Evolutionary conservation across 2,113 vertebrate species (phyloP).

Genomic region (Scopus umbretta): DNA sequence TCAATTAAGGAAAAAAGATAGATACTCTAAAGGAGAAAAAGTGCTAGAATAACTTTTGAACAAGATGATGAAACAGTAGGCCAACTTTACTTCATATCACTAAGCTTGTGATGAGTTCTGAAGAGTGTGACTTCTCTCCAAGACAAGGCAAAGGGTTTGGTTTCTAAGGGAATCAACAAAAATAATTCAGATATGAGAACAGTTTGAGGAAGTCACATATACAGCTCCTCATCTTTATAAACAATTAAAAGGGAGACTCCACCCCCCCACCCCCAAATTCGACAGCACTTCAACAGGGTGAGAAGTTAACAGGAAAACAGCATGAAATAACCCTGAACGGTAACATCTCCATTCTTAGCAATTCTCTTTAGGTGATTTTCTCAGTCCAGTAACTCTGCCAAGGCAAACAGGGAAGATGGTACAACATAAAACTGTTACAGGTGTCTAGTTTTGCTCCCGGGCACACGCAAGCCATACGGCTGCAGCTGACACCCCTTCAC

Average conservation of each 20-base stretch:
- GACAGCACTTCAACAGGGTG: background rate
- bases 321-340: background rate
- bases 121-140: background rate
- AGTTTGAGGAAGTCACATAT: background rate
- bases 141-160: rapidly evolving
- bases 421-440: background rate
- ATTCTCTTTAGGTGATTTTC: background rate
- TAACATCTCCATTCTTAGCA: background rate
- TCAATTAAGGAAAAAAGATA: background rate
- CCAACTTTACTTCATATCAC: background rate
- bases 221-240: background rate
- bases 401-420: background rate
- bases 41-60: background rate
- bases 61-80: background rate
- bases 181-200: background rate
- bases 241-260: background rate
- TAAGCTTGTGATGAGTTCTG: background rate
- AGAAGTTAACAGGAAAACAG: background rate
- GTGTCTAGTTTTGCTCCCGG: background rate
- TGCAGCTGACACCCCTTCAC: background rate
- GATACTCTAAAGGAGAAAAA: background rate
- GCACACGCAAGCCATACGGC: rapidly evolving
- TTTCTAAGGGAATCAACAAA: background rate
- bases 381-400: background rate
- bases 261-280: background rate